Conservation (phyloP, 2,113 vertebrate species). For the Lathamus discolor region DNA sequence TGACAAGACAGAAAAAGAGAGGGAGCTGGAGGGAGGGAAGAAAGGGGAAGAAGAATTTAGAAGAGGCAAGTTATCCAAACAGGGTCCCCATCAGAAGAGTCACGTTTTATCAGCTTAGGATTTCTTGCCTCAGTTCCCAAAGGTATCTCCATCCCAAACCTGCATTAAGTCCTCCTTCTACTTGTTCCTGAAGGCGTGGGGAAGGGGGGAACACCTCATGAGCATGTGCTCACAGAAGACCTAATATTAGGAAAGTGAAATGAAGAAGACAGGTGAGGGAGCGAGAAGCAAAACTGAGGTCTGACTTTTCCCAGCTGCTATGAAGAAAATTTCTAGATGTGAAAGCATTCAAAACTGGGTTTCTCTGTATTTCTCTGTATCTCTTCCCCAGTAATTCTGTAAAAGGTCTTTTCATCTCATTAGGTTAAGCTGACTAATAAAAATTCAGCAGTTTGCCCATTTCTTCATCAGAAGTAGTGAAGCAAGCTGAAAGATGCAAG, state of each 20-base stretch:
- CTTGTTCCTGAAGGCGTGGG: not conserved
- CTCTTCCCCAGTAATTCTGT: conserved; percentile 45
- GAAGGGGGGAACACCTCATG: not conserved
- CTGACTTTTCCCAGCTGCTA: not conserved
- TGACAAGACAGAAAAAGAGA: conserved; percentile 67
- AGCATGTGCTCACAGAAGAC: not conserved
- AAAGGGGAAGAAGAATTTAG: conserved; percentile 59
- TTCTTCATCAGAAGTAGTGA: conserved; percentile 73
- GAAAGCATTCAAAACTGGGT: conserved; percentile 38
- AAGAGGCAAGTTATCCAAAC: conserved; percentile 75
- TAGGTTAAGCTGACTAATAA: conserved; percentile 97
- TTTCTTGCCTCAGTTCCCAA: conserved; percentile 68
- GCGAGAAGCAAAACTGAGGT: conserved; percentile 5
- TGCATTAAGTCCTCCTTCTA: conserved; percentile 48
- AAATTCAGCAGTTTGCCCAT: conserved; percentile 85
- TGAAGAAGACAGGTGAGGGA: not conserved
- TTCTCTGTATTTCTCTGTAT: not conserved
- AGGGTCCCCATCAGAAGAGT: conserved; percentile 61
- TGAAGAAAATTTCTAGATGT: conserved; percentile 13
- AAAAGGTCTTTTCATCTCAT: conserved; percentile 92
- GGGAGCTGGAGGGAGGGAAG: not conserved
- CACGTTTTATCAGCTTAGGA: conserved; percentile 71
- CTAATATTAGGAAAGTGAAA: not conserved
- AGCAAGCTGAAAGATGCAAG: conserved; percentile 77
- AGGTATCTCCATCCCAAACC: conserved; percentile 8